phyloP scores from a whole-genome alignment of 2,797 vertebrate species.

The Scomberomorus guttatus region DNA sequence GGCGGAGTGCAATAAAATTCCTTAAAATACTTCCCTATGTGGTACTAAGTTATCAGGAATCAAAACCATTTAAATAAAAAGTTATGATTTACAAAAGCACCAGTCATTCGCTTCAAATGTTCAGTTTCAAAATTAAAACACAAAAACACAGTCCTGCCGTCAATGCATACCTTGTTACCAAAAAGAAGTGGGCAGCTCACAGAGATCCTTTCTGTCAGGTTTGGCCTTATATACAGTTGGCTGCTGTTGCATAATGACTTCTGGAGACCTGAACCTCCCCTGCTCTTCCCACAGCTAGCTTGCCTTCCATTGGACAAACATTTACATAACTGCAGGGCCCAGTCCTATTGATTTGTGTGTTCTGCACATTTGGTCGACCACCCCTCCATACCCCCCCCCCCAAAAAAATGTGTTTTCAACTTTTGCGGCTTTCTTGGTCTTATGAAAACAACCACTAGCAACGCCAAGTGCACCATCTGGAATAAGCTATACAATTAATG shows the following conservation, averaged over 20 bases:
- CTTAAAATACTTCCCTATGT: constrained; percentile 5
- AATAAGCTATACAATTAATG: constrained; percentile 6
- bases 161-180: constrained; percentile 70
- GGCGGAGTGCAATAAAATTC: neutral
- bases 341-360: constrained; percentile 65
- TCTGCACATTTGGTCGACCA: constrained; percentile 48
- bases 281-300: constrained; percentile 47
- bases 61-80: neutral
- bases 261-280: constrained; percentile 47
- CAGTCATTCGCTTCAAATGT: neutral
- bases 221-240: constrained; percentile 80
- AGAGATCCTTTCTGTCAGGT: constrained; percentile 43
- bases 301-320: constrained; percentile 74
- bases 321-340: constrained; percentile 77
- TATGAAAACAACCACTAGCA: constrained; percentile 37
- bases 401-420: constrained; percentile 49
- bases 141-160: constrained; percentile 4
- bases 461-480: constrained; percentile 59
- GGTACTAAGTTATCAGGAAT: neutral
- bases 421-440: constrained; percentile 22
- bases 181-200: constrained; percentile 45
- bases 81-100: neutral
- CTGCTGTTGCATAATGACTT: constrained; percentile 74
- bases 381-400: neutral
- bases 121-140: neutral